Base-by-base conservation (phyloP, 1,140 invertebrate species). In the Onthophagus taurus region DNA sequence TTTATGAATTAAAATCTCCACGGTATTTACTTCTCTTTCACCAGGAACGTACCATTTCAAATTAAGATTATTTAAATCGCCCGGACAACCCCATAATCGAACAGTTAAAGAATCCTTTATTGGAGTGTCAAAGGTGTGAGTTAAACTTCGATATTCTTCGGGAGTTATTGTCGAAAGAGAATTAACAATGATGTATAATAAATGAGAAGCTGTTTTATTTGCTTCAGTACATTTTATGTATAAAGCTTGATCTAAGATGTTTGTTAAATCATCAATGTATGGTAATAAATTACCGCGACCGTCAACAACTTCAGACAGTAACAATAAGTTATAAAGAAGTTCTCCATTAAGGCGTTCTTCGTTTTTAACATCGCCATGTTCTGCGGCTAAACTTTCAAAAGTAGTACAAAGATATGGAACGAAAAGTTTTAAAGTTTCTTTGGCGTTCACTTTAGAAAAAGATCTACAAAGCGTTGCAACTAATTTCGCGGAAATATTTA, bases 271-370 rank as follows among this genome's bases (percentile, higher is more conserved):
- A 17, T 68, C 63, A 36, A 71, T 59, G 55, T 78, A 77, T 3
- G 65, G 58, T 7, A 78, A 43, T 11, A 81, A 48, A 18, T 63
- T 56, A 13, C 52, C 48, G 39, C 48, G 45, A 23, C 55, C 57
- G 52, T 63, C 53, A 6, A 63, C 50, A 2, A 64, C 74, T 61
- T 84, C 76, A 42, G 82, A 80, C 7, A 93, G 59, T 16, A 94
- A 60, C 0, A 85, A 67, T 19, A 93, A 63, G 53, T 83, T 79
- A 63, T 89, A 92, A 0, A 88, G 60, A 6, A 94, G 67, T 48
- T 88, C 79, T 49, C 83, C 77, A 51, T 90, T 84, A 2, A 89
- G 62, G 49, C 78, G 78, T 59, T 91, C 86, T 50, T 85, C 82
- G 31, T 76, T 73, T 12, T 67, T 45, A 31, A 77, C 58, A 44